Conservation (phyloP, 1,140 invertebrate species). For the Pogonus chalceus region DNA sequence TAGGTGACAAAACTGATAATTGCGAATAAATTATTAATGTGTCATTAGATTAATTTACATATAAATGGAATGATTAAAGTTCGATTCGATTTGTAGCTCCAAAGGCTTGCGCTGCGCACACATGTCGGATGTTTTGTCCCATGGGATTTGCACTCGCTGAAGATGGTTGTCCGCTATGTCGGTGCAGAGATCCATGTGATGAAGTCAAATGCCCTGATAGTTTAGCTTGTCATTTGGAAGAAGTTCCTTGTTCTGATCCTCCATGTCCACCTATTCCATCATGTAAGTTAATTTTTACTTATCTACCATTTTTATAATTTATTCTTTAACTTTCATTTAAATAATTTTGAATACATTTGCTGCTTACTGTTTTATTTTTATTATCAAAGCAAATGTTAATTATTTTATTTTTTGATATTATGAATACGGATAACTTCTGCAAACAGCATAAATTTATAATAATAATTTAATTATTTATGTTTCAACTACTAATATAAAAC, state of each 20-base stretch:
- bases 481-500: not conserved
- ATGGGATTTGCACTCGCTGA: slow-evolving; percentile 63
- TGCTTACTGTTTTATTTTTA: too few species aligned
- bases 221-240: slow-evolving; percentile 65
- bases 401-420: too few species aligned
- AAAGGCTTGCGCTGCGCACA: slow-evolving; percentile 61
- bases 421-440: too few species aligned
- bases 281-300: slow-evolving; percentile 45
- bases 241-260: slow-evolving; percentile 60
- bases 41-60: not conserved
- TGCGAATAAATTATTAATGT: too few species aligned
- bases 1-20: too few species aligned
- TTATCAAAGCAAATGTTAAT: too few species aligned
- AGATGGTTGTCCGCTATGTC: slow-evolving; percentile 68
- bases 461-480: too few species aligned
- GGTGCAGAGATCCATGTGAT: slow-evolving; percentile 69
- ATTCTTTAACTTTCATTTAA: too few species aligned
- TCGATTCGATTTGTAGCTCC: slow-evolving; percentile 41
- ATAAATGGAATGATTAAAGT: slow-evolving; percentile 9
- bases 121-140: slow-evolving; percentile 80
- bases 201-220: slow-evolving; percentile 62
- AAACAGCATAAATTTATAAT: too few species aligned
- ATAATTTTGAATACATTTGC: too few species aligned
- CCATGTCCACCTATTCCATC: slow-evolving; percentile 75
- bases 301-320: too few species aligned